Base-by-base conservation (phyloP, 2,888 invertebrate species). In the Unio pictorum region DNA sequence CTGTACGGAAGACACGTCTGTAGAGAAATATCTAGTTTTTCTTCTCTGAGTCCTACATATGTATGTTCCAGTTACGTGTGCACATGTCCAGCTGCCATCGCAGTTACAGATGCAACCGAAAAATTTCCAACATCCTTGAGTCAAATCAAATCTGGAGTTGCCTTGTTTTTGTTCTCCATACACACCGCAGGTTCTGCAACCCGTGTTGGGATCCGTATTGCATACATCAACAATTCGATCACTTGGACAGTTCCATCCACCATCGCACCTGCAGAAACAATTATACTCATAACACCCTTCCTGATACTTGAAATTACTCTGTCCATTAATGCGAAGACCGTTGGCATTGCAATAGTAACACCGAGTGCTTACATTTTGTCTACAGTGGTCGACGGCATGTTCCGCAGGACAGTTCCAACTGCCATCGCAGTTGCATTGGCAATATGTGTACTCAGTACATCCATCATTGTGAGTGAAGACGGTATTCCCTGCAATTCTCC, bases 251-350 rank as follows among this genome's bases (percentile, higher is more conserved):
- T 74, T 72, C 78, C 75, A 82, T n/a, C 72, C 67, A 23, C 82
- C 83, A 65, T 81, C 77, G 63, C 80, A 81, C 58, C 67, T 66
- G 65, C 83, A 82, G 64, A 80, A 69, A 58, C 83, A 84, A 55
- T 77, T 76, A 68, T 76, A 84, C 64, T 82, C 75, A 55, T 74
- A 69, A 54, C 82, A 82, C 3, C 76, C 80, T 30, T 77, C 74
- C 26, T 68, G 67, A 54, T 75, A 61, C 28, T 75, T 66, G 34
- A 82, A 82, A 45, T 63, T 65, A 1, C 72, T 64, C 60, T 79
- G 73, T 23, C 77, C 81, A 6, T 68, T 56, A 30, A 71, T 81
- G n/a, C 71, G 67, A 57, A 82, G 74, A 70, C 30, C 60, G 67
- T n/a, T 69, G 66, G 1, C 77, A 58, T 75, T 67, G 69, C 86